Evolutionary conservation across 2,888 invertebrate genomes (phyloP), one percentile per base, ranked within the genome.

Genomic region (Marronus borbonicus): DNA sequence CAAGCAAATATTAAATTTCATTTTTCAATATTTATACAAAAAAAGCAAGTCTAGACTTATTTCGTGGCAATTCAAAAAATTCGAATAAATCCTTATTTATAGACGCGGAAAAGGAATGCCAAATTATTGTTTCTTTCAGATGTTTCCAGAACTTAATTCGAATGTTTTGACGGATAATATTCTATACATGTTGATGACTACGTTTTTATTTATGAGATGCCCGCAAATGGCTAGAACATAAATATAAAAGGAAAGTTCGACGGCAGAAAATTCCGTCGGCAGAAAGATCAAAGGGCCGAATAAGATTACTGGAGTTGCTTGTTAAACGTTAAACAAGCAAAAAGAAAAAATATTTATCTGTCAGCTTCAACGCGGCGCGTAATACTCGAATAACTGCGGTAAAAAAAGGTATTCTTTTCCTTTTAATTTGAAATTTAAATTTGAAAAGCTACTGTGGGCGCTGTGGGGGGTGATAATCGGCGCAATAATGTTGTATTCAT

Each of bases 261-360:
- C 20, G 5, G 20, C 17, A 20, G 17, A 17, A 58, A 20, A 58
- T 20, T 58, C 20, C n/a, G 20, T 20, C 8, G 7, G 55, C n/a
- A 20, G 20, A 58, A 58, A 17, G 55, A 58, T 58, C 20, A 58
- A 58, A 58, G 24, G 10, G 55, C 55, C 20, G 55, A 58, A 58
- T 58, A 20, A 58, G 55, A 24, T 58, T 58, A 58, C 55, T 58
- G 20, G 20, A 20, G 17, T 58, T 52, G 52, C n/a, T 52, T 58
- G 20, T 58, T 58, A 58, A 58, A 58, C 55, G 20, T 58, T 58
- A 58, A 58, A 58, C 55, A 58, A 58, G 55, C 55, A 10, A 20
- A 58, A 58, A 7, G 20, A 20, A 17, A 17, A 17, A 58, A 58
- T n/a, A 58, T 58, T 58, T 58, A 5, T 20, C n/a, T 58, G 20